Evolutionary conservation across 2,113 vertebrate species (phyloP).

Genomic region (Empidonax traillii): DNA sequence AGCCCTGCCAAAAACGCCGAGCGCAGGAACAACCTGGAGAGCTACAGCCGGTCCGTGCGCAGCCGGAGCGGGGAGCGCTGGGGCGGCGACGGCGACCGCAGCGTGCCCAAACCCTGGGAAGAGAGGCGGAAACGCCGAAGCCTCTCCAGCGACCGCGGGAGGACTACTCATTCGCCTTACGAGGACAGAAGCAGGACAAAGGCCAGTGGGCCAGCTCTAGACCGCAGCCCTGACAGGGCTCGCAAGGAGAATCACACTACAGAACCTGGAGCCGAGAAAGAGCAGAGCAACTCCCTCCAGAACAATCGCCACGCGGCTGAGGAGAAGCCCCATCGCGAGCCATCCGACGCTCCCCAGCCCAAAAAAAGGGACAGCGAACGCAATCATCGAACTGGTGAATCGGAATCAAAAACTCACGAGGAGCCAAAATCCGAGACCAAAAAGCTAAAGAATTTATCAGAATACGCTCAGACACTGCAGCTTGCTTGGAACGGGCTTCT

Average conservation of each 20-base stretch:
- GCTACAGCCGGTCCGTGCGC: conserved; percentile 82
- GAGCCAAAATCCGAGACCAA: conserved; percentile 78
- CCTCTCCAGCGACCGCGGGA: conserved; percentile 78
- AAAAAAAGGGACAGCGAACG: conserved; percentile 81
- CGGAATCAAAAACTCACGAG: conserved; percentile 67
- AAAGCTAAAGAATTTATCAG: conserved; percentile 82
- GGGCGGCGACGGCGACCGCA: conserved; percentile 79
- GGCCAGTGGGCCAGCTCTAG: conserved; percentile 73
- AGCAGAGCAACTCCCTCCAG: conserved; percentile 79
- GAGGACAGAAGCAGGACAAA: conserved; percentile 84
- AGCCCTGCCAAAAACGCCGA: conserved; percentile 86
- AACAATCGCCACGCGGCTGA: conserved; percentile 76
- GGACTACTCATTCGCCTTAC: conserved; percentile 73
- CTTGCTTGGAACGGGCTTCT: conserved; percentile 93
- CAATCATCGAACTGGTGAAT: conserved; percentile 82
- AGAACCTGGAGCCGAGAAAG: conserved; percentile 83
- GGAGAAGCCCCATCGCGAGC: conserved; percentile 72
- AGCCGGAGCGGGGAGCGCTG: conserved; percentile 92
- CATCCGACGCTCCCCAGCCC: conserved; percentile 68
- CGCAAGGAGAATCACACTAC: conserved; percentile 83
- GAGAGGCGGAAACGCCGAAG: conserved; percentile 88
- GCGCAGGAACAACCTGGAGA: conserved; percentile 81
- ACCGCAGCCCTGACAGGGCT: conserved; percentile 86
- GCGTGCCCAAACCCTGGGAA: conserved; percentile 75
- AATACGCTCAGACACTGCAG: conserved; percentile 88